phyloP scores from a whole-genome alignment of 2,113 vertebrate species.

The Aegypius monachus region DNA sequence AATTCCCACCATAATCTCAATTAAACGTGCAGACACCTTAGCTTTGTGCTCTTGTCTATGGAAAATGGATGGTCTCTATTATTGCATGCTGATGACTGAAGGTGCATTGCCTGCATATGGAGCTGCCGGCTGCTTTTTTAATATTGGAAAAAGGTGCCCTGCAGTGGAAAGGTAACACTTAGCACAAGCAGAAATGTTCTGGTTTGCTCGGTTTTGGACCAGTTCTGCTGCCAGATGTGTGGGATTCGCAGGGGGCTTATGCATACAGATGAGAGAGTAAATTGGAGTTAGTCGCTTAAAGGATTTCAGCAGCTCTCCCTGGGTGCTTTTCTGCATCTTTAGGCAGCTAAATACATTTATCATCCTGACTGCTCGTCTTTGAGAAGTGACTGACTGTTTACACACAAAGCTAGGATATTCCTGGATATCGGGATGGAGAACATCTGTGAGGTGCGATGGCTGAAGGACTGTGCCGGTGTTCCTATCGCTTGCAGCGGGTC shows the following conservation, averaged over 20 bases:
- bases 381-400: background rate
- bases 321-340: background rate
- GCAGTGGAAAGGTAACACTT: background rate
- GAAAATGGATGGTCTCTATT: background rate
- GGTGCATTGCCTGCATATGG: background rate
- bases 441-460: fast-evolving
- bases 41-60: background rate
- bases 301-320: background rate
- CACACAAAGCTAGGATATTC: background rate
- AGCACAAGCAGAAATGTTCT: background rate
- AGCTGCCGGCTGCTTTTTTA: background rate
- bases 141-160: background rate
- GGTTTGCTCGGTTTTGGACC: background rate
- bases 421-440: background rate
- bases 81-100: background rate
- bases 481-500: fast-evolving
- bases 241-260: background rate
- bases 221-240: background rate
- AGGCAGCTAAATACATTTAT: background rate
- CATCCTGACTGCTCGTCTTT: background rate
- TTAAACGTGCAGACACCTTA: slow-evolving; percentile 21
- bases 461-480: background rate
- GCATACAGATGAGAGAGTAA: fast-evolving
- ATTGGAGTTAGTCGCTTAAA: background rate
- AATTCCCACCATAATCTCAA: slow-evolving; percentile 38